Evolutionary conservation across 2,888 invertebrate species (phyloP).

Genomic region (Anagyrus pseudococci): DNA sequence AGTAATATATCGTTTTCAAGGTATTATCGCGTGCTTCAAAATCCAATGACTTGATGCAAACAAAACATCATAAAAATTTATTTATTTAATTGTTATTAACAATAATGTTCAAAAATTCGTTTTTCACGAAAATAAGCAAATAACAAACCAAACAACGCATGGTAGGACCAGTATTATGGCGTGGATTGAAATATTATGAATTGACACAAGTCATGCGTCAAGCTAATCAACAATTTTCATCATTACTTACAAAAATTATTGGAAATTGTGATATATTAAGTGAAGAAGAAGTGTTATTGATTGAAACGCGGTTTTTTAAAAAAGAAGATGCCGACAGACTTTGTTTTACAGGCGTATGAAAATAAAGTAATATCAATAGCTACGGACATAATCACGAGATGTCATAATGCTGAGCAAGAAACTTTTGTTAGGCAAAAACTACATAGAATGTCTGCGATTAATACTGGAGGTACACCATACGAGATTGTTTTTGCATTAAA

Average conservation of each 20-base stretch:
- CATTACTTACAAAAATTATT: conserved; percentile 48
- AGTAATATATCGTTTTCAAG: no score
- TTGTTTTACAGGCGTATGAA: conserved; percentile 28
- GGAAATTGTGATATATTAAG: conserved; percentile 44
- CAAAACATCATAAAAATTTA: no score
- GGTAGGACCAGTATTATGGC: conserved; percentile 45
- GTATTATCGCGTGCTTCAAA: no score
- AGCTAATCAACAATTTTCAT: conserved; percentile 49
- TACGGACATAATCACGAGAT: conserved; percentile 38
- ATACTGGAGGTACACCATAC: conserved; percentile 42
- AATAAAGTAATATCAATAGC: conserved; percentile 40
- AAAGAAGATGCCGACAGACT: conserved; percentile 37
- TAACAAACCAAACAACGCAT: conserved; percentile 42
- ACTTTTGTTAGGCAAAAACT: conserved; percentile 24
- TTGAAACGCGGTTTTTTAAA: conserved; percentile 46
- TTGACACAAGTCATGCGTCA: conserved; percentile 52
- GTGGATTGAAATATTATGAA: conserved; percentile 47
- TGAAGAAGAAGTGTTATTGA: conserved; percentile 40
- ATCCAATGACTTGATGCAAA: no score
- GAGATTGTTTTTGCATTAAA: conserved; percentile 37
- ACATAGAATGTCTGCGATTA: conserved; percentile 39
- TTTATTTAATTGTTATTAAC: no score
- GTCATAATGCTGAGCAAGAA: neutral
- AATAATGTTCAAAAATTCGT: no score
- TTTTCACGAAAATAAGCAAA: no score